These are phyloP conservation scores for Dryoscopus gambensis DNA, from an alignment of 2,113 vertebrate genomes.

Conservation along the genomic window DNA sequence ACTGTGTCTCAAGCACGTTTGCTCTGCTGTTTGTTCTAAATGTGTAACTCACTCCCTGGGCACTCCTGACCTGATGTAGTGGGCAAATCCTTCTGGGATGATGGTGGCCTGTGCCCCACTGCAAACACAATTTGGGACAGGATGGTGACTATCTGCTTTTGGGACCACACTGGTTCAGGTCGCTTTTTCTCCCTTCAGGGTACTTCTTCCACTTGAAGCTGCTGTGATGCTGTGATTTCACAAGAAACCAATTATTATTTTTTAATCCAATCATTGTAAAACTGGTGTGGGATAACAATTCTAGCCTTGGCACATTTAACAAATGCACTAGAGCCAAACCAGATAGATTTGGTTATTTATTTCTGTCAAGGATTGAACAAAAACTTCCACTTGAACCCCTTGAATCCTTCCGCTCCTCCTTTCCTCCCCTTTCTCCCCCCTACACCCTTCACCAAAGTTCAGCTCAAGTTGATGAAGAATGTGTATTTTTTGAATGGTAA, in stretches of 20 bases:
- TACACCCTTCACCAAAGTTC: constrained; percentile 21
- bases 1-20: accelerated
- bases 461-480: constrained; percentile 61
- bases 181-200: neutral
- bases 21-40: neutral
- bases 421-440: neutral
- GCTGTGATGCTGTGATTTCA: neutral
- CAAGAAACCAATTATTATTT: neutral
- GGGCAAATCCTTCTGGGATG: neutral
- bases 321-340: neutral
- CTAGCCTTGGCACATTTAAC: neutral
- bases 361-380: neutral
- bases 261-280: neutral
- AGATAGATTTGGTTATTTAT: neutral
- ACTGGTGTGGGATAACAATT: neutral
- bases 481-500: constrained; percentile 58
- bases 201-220: neutral
- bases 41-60: accelerated
- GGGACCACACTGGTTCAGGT: neutral
- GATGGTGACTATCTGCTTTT: neutral
- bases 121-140: neutral
- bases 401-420: neutral
- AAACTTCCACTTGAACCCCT: neutral
- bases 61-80: accelerated
- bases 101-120: neutral